These are phyloP conservation scores for Cylloceria caligata DNA, from an alignment of 2,888 invertebrate genomes.

Conservation along the genomic window DNA sequence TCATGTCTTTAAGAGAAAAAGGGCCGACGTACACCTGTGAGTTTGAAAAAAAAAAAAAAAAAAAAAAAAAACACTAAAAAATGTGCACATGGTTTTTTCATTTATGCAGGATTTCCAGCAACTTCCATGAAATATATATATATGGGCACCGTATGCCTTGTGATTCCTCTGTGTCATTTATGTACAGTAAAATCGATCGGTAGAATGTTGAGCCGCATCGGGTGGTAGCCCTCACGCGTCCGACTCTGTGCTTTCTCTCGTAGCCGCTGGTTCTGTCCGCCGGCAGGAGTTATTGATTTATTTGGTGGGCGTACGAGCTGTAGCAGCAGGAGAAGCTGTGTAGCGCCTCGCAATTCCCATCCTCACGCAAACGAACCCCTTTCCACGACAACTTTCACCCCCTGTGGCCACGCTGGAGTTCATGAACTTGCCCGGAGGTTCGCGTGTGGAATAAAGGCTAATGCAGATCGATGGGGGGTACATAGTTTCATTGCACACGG, in stretches of 20 bases:
- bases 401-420: constrained; percentile 33
- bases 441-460: constrained; percentile 40
- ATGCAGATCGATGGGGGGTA: constrained; percentile 46
- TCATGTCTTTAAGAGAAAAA: constrained; percentile 17
- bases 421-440: constrained; percentile 55
- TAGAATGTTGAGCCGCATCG: constrained; percentile 44
- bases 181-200: constrained; percentile 54
- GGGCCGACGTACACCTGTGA: not conserved
- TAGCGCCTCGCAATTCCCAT: constrained; percentile 66
- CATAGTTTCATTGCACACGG: constrained; percentile 36
- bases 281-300: constrained; percentile 75
- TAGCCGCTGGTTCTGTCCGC: constrained; percentile 46
- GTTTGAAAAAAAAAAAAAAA: constrained; percentile 3
- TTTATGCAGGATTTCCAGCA: not conserved
- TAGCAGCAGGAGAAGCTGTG: constrained; percentile 32
- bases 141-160: not conserved
- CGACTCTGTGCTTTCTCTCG: constrained; percentile 17
- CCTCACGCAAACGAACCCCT: constrained; percentile 61
- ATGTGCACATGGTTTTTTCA: too few relatives aligned
- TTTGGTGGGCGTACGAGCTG: constrained; percentile 69
- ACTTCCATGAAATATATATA: not conserved
- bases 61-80: too few relatives aligned
- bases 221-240: constrained; percentile 47
- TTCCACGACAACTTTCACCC: not conserved
- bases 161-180: constrained; percentile 9